Conservation (phyloP, 2,113 vertebrate species). For the Chaenogobius annularis region DNA sequence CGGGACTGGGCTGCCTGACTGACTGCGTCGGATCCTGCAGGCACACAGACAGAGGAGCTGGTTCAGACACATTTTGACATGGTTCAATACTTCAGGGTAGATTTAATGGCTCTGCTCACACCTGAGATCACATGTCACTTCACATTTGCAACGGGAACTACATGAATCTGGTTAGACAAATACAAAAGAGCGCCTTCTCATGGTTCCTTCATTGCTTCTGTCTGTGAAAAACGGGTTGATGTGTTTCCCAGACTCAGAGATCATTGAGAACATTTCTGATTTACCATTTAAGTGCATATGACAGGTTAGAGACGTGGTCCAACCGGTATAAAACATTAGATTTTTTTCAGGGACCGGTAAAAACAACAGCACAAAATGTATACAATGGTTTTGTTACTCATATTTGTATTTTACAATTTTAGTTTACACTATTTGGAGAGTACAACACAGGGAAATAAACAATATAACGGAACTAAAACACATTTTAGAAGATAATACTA, state of each 20-base stretch:
- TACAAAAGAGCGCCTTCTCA: background rate
- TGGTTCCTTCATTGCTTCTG: background rate
- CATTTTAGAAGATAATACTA: too few species aligned
- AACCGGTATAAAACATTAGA: background rate
- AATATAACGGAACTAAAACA: too few species aligned
- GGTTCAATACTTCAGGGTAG: background rate
- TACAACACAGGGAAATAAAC: too few species aligned
- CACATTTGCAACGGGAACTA: background rate
- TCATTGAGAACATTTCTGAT: background rate
- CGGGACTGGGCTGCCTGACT: conserved; percentile 89
- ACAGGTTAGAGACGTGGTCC: background rate
- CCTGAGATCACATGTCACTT: conserved; percentile 1
- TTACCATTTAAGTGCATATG: background rate
- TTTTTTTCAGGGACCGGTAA: too few species aligned
- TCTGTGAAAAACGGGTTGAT: background rate
- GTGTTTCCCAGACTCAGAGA: background rate
- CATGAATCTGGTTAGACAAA: background rate
- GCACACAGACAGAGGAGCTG: background rate
- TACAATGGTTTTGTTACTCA: too few species aligned
- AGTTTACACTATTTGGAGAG: too few species aligned
- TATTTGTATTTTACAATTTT: too few species aligned
- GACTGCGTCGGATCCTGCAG: conserved; percentile 89
- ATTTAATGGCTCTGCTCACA: conserved; percentile 3
- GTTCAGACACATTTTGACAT: background rate
- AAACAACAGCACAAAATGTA: too few species aligned